phyloP scores from a whole-genome alignment of 2,797 vertebrate genomes.

The Urocyon cinereoargenteus region DNA sequence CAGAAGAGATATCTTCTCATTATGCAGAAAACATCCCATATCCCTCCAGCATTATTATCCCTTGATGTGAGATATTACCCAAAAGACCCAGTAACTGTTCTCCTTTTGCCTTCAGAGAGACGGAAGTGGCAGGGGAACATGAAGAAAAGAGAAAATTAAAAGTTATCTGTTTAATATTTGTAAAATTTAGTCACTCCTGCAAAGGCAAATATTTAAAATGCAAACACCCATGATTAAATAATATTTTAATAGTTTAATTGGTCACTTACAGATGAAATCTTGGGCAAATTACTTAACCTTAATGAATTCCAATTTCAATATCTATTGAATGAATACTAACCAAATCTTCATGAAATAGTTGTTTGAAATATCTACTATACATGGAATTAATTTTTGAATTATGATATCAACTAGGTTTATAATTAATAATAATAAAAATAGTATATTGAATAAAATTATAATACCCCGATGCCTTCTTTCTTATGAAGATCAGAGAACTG shows the following conservation, averaged over 20 bases:
- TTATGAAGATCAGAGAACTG: constrained; percentile 88
- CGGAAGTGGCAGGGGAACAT: background rate
- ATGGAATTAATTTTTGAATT: background rate
- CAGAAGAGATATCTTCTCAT: background rate
- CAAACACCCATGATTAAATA: background rate
- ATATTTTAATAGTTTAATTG: background rate
- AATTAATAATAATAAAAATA: background rate
- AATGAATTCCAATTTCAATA: background rate
- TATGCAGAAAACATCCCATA: background rate
- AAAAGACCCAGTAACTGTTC: background rate
- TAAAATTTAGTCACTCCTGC: background rate
- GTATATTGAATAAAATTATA: background rate
- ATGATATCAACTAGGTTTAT: background rate
- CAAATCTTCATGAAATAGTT: background rate
- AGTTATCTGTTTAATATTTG: background rate
- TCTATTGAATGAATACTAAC: background rate
- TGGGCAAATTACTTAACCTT: background rate
- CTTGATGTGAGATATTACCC: background rate
- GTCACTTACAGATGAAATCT: background rate
- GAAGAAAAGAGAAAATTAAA: background rate
- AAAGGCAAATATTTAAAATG: constrained; percentile 51
- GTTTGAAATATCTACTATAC: background rate
- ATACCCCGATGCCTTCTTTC: background rate
- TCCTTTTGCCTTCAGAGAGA: background rate
- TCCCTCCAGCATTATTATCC: background rate